Base-by-base conservation (phyloP, 2,888 invertebrate species). In the Tineola bisselliella region DNA sequence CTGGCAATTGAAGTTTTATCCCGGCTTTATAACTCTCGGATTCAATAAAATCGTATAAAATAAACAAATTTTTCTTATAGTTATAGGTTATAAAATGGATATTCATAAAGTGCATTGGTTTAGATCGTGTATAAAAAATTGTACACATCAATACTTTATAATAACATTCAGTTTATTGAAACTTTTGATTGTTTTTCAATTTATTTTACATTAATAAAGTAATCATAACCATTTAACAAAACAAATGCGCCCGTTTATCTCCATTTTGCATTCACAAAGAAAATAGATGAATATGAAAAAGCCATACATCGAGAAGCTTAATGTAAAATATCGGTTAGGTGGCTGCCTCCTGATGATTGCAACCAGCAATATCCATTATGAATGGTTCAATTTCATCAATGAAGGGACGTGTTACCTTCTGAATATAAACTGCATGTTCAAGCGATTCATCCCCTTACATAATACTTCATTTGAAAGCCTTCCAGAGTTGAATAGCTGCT, bases 1-100 rank as follows among this genome's bases (percentile, higher is more conserved):
- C 72, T 77, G 79, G 78, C 84, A 84, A 87, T 86, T 83, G 84
- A 83, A 86, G 82, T 84, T 82, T 78, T 77, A 84, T 86, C 83
- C 83, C 74, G 68, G 81, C 75, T 87, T 86, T 84, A 87, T 79
- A 71, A 66, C 72, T 76, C 77, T 75, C 70, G 73, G 69, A 68
- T 68, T 74, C 81, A 79, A 82, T 84, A 84, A 86, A 82, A 74
- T 77, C 66, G 66, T 72, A 72, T 79, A 76, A 83, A 81, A 80
- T 81, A 82, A 79, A 80, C 79, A 52, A 60, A 60, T 60, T 8
- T 44, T 44, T 48, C 13, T 33, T n/a, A n/a, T n/a, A n/a, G n/a
- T 61, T 58, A 59, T 54, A 52, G 33, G 38, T 59, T 59, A 54
- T 62, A 62, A 62, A 59, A 62, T 57, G 33, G 25, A 59, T 30